A percentile compares a stretch with the other conserved stretches of the same genome.
These are phyloP conservation scores for Drosophila parabipectinata DNA, from an alignment of 1,140 invertebrate genomes.

Conservation along the genomic window DNA sequence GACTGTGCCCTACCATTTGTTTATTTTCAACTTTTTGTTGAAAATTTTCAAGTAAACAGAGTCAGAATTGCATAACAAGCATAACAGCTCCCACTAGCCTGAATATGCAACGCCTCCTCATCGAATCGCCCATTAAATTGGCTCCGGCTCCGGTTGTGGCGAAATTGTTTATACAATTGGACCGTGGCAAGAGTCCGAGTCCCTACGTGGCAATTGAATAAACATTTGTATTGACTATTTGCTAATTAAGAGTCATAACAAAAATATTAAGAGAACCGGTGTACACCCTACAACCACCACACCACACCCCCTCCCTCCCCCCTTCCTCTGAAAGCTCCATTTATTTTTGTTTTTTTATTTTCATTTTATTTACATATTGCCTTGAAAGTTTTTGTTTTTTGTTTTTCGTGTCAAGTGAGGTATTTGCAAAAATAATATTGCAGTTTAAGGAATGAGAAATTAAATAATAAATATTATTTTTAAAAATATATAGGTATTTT, in stretches of 20 bases:
- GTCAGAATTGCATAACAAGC: background rate
- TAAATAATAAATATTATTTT: background rate
- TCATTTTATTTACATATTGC: constrained; percentile 60
- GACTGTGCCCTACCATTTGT: background rate
- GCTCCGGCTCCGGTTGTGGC: background rate
- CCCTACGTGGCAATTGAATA: constrained; percentile 44
- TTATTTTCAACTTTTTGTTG: background rate
- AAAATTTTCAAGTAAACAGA: background rate
- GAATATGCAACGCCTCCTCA: background rate
- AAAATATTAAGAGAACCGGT: constrained; percentile 14
- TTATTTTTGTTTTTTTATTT: constrained; percentile 31
- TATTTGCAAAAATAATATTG: background rate
- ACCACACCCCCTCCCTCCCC: no score
- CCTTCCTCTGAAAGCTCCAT: no score
- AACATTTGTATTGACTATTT: constrained; percentile 63
- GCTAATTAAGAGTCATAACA: constrained; percentile 68
- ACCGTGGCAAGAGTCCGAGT: constrained; percentile 15
- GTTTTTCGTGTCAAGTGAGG: constrained; percentile 17
- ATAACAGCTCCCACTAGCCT: background rate
- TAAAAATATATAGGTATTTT: background rate
- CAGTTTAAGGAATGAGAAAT: background rate
- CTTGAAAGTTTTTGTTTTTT: constrained; percentile 45
- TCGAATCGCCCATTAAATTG: constrained; percentile 4
- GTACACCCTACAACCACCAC: background rate
- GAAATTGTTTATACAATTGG: constrained; percentile 39